Evolutionary conservation across 2,113 vertebrate species (phyloP).

Genomic region (Verasper variegatus): DNA sequence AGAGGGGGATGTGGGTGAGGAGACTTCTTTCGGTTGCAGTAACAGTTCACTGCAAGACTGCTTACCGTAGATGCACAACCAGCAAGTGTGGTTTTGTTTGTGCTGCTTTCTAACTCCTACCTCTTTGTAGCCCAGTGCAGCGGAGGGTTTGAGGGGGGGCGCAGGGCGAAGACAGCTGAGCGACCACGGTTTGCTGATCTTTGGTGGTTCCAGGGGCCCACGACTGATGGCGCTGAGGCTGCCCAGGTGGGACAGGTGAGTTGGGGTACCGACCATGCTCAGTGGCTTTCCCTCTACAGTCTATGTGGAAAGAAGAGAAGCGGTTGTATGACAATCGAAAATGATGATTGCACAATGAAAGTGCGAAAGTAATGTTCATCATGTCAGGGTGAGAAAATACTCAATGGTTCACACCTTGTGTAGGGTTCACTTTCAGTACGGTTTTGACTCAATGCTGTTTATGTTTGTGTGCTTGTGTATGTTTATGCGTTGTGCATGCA

Average conservation of each 20-base stretch:
- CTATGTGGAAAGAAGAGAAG: slow-evolving; percentile 37
- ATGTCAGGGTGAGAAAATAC: neutral
- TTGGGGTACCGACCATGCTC: slow-evolving; percentile 66
- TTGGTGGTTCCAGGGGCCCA: slow-evolving; percentile 93
- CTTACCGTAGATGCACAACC: neutral
- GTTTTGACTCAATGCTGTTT: slow-evolving; percentile 25
- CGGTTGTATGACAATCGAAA: neutral
- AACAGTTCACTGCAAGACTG: neutral
- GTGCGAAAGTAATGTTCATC: neutral
- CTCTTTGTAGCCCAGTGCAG: slow-evolving; percentile 98
- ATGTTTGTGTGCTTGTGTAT: neutral
- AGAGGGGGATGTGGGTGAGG: neutral
- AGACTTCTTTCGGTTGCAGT: slow-evolving; percentile 19
- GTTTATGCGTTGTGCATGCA: neutral
- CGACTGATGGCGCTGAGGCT: slow-evolving; percentile 85
- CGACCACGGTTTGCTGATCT: slow-evolving; percentile 95
- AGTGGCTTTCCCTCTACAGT: slow-evolving; percentile 70
- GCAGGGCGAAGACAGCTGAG: slow-evolving; percentile 96
- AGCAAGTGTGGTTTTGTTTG: slow-evolving; percentile 17
- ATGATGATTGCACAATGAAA: neutral
- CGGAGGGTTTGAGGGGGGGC: slow-evolving; percentile 94
- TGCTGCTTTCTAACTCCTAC: slow-evolving; percentile 76
- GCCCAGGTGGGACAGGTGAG: slow-evolving; percentile 83
- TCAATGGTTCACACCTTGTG: slow-evolving; percentile 42
- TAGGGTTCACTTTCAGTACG: slow-evolving; percentile 9